phyloP scores from a whole-genome alignment of 1,140 invertebrate genomes.

The Scaptomyza graminum region DNA sequence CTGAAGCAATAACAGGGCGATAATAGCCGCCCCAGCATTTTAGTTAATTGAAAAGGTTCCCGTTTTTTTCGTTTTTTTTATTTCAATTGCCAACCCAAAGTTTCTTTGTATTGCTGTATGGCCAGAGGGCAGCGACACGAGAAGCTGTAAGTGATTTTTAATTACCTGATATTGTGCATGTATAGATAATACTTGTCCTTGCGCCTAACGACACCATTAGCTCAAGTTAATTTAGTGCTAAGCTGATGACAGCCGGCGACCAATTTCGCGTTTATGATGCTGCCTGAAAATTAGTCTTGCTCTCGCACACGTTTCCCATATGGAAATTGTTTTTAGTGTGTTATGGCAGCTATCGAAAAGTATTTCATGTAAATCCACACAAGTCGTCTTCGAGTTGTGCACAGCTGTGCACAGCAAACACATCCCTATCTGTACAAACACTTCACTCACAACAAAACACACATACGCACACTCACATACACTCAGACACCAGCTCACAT shows the following conservation, averaged over 20 bases:
- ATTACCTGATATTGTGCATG: conserved; percentile 65
- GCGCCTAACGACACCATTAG: conserved; percentile 16
- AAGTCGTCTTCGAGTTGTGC: conserved; percentile 44
- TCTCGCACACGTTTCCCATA: conserved; percentile 13
- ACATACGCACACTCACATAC: conserved; percentile 1
- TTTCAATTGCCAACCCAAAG: conserved; percentile 25
- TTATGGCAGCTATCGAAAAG: conserved; percentile 17
- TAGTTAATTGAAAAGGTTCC: conserved; percentile 75
- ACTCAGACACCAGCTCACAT: neutral
- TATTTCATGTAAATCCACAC: conserved; percentile 16
- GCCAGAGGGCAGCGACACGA: neutral
- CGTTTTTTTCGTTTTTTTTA: conserved; percentile 40
- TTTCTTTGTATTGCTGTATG: conserved; percentile 6
- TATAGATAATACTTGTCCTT: neutral
- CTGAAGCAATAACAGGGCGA: conserved; percentile 33
- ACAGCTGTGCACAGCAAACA: conserved; percentile 39
- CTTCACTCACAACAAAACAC: neutral
- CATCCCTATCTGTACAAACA: neutral
- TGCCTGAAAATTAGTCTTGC: neutral
- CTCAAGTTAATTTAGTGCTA: conserved; percentile 68
- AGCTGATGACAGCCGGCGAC: conserved; percentile 41
- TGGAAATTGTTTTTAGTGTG: conserved; percentile 40
- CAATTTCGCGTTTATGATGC: conserved; percentile 28
- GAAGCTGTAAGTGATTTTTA: conserved; percentile 69
- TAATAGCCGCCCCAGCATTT: conserved; percentile 50